These are phyloP conservation scores for Anaspis maculata DNA, from an alignment of 2,888 invertebrate genomes.

Conservation along the genomic window DNA sequence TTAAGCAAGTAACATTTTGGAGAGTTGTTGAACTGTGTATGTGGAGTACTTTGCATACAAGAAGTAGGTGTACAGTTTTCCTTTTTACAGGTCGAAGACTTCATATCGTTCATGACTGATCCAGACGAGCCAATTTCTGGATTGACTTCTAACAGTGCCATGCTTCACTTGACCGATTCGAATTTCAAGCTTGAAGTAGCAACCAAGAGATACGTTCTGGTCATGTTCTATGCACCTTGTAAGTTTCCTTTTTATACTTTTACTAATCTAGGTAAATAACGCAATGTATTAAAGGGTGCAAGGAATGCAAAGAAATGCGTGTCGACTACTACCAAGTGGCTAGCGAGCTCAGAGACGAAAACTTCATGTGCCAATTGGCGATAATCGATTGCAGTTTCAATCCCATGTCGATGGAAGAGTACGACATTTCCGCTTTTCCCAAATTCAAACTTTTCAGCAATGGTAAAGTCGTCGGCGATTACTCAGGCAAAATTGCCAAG, in stretches of 20 bases:
- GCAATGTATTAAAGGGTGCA: conserved; percentile 53
- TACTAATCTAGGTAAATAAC: neutral
- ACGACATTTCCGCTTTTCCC: conserved; percentile 56
- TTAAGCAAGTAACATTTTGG: too few relatives aligned
- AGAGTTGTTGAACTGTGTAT: too few relatives aligned
- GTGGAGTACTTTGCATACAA: too few relatives aligned
- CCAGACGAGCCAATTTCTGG: conserved; percentile 39
- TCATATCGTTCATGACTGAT: conserved; percentile 55
- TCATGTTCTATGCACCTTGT: conserved; percentile 77
- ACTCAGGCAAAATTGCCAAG: conserved; percentile 48
- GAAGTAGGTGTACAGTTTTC: conserved; percentile 6
- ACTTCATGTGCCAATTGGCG: conserved; percentile 39
- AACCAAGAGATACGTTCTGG: too few relatives aligned
- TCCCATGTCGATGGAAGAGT: conserved; percentile 49
- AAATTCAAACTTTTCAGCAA: conserved; percentile 55
- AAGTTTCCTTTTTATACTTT: conserved; percentile 27
- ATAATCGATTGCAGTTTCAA: conserved; percentile 63
- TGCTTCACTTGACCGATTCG: conserved; percentile 48
- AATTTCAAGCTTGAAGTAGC: conserved; percentile 54
- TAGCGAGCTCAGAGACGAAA: conserved; percentile 41
- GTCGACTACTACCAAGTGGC: conserved; percentile 56
- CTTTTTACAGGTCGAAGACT: conserved; percentile 53
- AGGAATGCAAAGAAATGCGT: conserved; percentile 61
- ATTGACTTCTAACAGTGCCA: conserved; percentile 27
- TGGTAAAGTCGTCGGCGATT: conserved; percentile 48